Evolutionary conservation across 2,888 invertebrate species (phyloP), one percentile per base, ranked within the genome.

Genomic region (Xanthia togata): DNA sequence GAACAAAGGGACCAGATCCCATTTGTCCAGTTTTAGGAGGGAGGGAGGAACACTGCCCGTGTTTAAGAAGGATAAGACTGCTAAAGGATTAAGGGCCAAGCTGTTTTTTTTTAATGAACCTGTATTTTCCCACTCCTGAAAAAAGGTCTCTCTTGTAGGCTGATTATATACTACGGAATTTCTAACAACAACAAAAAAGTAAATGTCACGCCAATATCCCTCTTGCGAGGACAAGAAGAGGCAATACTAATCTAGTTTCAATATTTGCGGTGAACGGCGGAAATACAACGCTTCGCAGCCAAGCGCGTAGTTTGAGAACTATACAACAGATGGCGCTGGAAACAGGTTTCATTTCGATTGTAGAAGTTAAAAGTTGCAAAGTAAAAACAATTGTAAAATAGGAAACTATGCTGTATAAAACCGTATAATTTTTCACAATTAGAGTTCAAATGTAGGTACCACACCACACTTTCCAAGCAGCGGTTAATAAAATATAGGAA

Each of bases 301-400:
- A 26, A 73, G 47, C 44, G 31, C 38, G 73, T 50, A 85, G 83
- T 84, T 85, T 38, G 60, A 47, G 4, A 85, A 65, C 62, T 75
- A 59, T 41, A 44, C 17, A 55, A 85, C 75, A 84, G 83, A 84
- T 84, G 83, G 83, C 83, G 83, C 35, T 81, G 44, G 14, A n/a
- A 59, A 65, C 71, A 70, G 62, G 12, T 35, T 72, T 59, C 0
- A n/a, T 26, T 38, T 41, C 2, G 23, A 9, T 41, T 23, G 50
- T 23, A 50, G 3, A 50, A 23, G 50, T 50, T 26, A 23, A 2
- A 20, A 68, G n/a, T 74, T 81, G 41, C 50, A 26, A 11, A 57
- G 1, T 20, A 26, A 60, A 50, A 57, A 50, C 17, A 14, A 57
- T 35, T n/a, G 31, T 14, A 2, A 12, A 17, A 41, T 57, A 3